phyloP scores from a whole-genome alignment of 1,140 invertebrate genomes.

The Dreissena polymorpha region DNA sequence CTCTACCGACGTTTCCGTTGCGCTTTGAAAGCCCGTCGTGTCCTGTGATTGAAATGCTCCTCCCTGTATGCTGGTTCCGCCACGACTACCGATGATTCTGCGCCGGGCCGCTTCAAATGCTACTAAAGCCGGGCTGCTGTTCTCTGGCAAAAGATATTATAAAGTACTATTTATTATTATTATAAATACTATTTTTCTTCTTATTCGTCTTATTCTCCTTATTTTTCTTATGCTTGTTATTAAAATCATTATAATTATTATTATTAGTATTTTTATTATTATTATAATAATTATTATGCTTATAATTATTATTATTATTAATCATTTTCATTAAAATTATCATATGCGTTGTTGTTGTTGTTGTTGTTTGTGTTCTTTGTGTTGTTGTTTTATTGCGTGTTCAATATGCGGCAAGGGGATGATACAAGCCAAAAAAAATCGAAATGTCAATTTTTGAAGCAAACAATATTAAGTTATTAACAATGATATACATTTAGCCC shows the following conservation, averaged over 20 bases:
- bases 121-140: conserved; percentile 26
- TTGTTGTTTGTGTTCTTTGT: too few species aligned
- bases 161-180: background rate
- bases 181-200: background rate
- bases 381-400: too few species aligned
- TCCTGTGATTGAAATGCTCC: background rate
- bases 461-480: background rate
- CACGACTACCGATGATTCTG: background rate
- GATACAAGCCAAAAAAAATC: background rate
- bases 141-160: conserved; percentile 9
- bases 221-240: background rate
- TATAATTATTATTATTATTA: too few species aligned
- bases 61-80: background rate
- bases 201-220: background rate
- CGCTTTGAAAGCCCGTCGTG: background rate
- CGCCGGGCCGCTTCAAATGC: conserved; percentile 21
- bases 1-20: background rate
- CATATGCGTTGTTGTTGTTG: too few species aligned
- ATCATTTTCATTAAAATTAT: too few species aligned
- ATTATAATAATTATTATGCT: too few species aligned
- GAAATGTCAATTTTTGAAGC: background rate
- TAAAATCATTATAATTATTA: too few species aligned
- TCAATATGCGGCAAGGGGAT: background rate
- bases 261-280: too few species aligned
- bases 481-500: background rate